Conservation (phyloP, 2,888 invertebrate genomes). For the Spodoptera exigua region DNA sequence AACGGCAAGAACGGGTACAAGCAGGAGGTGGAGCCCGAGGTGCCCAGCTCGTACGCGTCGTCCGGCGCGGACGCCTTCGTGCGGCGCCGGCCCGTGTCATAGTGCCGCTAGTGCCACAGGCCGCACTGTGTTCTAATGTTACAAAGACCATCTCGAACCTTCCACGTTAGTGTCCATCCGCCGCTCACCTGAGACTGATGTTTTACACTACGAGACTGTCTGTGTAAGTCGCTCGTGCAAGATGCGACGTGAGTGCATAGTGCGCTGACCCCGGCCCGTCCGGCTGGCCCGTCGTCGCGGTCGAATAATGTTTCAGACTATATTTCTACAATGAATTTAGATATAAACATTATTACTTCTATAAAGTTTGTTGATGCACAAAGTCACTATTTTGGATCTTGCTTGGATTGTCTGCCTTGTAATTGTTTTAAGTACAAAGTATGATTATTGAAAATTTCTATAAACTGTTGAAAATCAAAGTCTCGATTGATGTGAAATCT, state of each 20-base stretch:
- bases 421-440: conserved; percentile 80
- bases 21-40: conserved; percentile 79
- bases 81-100: conserved; percentile 71
- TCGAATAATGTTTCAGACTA: conserved; percentile 51
- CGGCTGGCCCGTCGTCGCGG: conserved; percentile 8
- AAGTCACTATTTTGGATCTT: conserved; percentile 72
- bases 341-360: conserved; percentile 53
- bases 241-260: conserved; percentile 28
- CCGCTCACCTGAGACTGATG: conserved; percentile 53
- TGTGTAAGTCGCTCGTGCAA: conserved; percentile 30
- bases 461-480: conserved; percentile 66
- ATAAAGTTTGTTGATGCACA: conserved; percentile 73
- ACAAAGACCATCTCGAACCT: conserved; percentile 55
- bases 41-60: conserved; percentile 83
- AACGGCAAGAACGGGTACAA: conserved; percentile 84
- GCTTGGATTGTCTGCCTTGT: conserved; percentile 76
- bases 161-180: conserved; percentile 50
- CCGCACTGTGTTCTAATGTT: conserved; percentile 41
- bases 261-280: conserved; percentile 22
- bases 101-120: conserved; percentile 30
- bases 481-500: conserved; percentile 56
- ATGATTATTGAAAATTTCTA: conserved; percentile 67
- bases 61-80: conserved; percentile 85
- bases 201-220: conserved; percentile 39
- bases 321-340: conserved; percentile 57